Percentiles rank a stretch among this genome's conserved stretches.
phyloP scores from a whole-genome alignment of 2,113 vertebrate species.

The Butorides virescens region DNA sequence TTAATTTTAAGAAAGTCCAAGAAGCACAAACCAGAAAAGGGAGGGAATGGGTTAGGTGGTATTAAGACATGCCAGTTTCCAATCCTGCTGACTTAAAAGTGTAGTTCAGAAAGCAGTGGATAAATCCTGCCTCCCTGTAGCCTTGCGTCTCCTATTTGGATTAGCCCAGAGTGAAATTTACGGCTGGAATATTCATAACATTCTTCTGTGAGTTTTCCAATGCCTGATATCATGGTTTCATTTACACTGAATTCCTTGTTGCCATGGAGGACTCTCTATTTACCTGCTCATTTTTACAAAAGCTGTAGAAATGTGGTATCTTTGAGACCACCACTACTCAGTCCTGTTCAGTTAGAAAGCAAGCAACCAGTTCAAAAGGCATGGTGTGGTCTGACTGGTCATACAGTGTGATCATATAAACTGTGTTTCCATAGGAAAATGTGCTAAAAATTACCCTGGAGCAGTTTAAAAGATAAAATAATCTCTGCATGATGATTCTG shows the following conservation, averaged over 20 bases:
- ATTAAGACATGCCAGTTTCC: not conserved
- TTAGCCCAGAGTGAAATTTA: constrained; percentile 24
- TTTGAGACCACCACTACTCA: not conserved
- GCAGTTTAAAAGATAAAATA: not conserved
- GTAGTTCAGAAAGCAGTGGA: not conserved
- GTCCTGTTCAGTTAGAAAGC: not conserved
- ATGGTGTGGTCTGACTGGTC: not conserved
- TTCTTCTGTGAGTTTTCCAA: not conserved
- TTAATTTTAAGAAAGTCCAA: not conserved
- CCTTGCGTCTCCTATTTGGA: not conserved
- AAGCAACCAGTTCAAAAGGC: not conserved
- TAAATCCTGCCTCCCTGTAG: not conserved
- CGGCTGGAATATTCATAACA: not conserved
- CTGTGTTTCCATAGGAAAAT: not conserved
- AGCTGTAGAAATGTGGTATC: not conserved
- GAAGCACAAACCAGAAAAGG: not conserved
- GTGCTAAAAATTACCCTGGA: not conserved
- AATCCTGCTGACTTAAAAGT: not conserved
- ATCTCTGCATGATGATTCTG: not conserved
- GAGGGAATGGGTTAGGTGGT: not conserved
- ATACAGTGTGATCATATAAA: not conserved
- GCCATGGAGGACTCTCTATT: not conserved
- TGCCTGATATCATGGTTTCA: not conserved
- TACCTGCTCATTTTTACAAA: constrained; percentile 19
- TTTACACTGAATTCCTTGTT: constrained; percentile 16